Conservation (phyloP, 1,140 invertebrate genomes). For the Latrodectus geometricus region DNA sequence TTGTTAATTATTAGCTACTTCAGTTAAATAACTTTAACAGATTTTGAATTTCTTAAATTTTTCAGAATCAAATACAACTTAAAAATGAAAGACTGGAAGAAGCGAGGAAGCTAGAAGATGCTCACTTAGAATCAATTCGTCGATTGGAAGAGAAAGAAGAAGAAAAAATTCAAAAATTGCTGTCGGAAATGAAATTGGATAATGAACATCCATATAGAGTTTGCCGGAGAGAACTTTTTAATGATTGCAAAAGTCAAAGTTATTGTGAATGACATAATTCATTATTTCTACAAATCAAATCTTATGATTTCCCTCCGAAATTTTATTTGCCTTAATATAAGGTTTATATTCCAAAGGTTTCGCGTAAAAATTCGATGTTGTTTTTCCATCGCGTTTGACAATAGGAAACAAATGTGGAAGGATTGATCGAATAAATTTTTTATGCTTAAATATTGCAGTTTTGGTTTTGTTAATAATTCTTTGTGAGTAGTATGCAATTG, state of each 20-base stretch:
- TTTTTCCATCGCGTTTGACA: too few relatives aligned
- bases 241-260: background rate
- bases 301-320: too few relatives aligned
- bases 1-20: too few relatives aligned
- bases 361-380: too few relatives aligned
- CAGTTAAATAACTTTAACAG: too few relatives aligned
- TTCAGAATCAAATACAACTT: conserved; percentile 26
- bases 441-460: too few relatives aligned
- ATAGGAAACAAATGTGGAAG: too few relatives aligned
- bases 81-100: conserved; percentile 17
- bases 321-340: too few relatives aligned
- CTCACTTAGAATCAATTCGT: background rate
- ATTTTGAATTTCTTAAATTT: background rate
- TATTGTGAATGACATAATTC: background rate
- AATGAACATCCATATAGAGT: conserved; percentile 30
- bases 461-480: too few relatives aligned
- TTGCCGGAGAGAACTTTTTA: background rate
- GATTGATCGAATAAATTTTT: too few relatives aligned
- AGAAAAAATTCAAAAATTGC: conserved; percentile 5
- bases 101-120: background rate
- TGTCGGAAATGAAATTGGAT: conserved; percentile 22
- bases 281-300: background rate
- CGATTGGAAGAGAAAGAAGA: conserved; percentile 3
- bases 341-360: too few relatives aligned
- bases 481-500: too few relatives aligned